These are phyloP conservation scores for Drosophila subquinaria DNA, from an alignment of 2,888 invertebrate species.

Conservation along the genomic window DNA sequence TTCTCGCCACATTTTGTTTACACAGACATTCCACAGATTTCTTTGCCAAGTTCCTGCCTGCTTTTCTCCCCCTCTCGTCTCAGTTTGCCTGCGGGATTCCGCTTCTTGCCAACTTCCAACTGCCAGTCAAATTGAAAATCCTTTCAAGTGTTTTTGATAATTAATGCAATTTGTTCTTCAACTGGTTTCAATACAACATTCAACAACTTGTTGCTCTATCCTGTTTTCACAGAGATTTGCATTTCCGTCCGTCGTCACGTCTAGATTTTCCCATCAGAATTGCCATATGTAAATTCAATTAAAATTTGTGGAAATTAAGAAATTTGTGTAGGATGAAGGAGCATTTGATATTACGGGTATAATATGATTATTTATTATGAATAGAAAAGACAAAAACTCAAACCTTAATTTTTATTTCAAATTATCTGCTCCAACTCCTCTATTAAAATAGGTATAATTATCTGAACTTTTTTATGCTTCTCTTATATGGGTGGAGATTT, in stretches of 20 bases:
- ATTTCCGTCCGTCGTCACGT: neutral
- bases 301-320: neutral
- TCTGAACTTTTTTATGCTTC: no score
- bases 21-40: slow-evolving; percentile 60
- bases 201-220: slow-evolving; percentile 46
- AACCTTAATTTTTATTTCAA: no score
- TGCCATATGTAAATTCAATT: neutral
- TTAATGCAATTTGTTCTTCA: slow-evolving; percentile 73
- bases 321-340: neutral
- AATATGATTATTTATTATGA: neutral
- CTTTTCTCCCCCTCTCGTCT: neutral
- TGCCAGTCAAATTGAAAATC: slow-evolving; percentile 59
- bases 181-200: slow-evolving; percentile 27
- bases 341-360: neutral
- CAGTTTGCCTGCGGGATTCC: slow-evolving; percentile 36
- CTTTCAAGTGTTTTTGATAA: slow-evolving; percentile 72
- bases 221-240: neutral
- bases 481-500: no score
- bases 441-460: no score
- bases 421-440: no score
- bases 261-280: neutral
- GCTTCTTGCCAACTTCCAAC: slow-evolving; percentile 27
- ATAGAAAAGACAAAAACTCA: no score
- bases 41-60: slow-evolving; percentile 34
- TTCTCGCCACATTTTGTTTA: slow-evolving; percentile 57